phyloP scores from a whole-genome alignment of 2,888 invertebrate genomes.

The Ecdyonurus torrentis region DNA sequence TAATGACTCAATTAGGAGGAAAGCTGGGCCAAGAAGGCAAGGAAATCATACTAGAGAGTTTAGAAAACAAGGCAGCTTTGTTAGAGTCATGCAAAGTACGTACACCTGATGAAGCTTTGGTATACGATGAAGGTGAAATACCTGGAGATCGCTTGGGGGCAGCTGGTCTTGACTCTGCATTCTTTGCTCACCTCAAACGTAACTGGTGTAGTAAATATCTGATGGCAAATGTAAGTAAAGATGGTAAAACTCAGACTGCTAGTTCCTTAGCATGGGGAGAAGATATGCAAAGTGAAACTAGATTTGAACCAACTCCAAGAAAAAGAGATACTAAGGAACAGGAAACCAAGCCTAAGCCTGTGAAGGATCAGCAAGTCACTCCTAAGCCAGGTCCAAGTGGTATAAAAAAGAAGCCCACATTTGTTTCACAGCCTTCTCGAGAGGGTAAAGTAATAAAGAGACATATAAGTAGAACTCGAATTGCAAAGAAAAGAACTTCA shows the following conservation, averaged over 20 bases:
- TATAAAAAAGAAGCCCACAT: neutral
- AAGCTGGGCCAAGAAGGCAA: conserved; percentile 13
- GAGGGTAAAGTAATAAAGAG: neutral
- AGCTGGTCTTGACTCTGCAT: conserved; percentile 50
- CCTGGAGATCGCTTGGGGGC: conserved; percentile 60
- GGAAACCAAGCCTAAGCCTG: neutral
- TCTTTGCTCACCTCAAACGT: conserved; percentile 33
- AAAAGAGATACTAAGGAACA: neutral
- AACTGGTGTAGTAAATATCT: conserved; percentile 12
- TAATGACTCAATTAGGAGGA: conserved; percentile 44
- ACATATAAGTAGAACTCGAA: neutral
- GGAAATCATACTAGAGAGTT: conserved; percentile 12
- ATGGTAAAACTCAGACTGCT: neutral
- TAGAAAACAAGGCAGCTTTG: neutral
- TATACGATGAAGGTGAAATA: conserved; percentile 36
- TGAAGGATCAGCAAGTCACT: neutral
- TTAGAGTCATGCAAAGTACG: conserved; percentile 12
- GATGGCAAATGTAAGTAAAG: neutral
- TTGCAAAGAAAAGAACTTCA: too few species aligned
- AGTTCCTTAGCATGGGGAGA: neutral
- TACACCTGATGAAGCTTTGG: conserved; percentile 27
- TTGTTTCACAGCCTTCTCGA: neutral
- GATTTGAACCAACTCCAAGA: too few species aligned
- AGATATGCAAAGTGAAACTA: too few species aligned
- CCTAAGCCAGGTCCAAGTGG: neutral